Conservation (phyloP, 2,797 vertebrate species). For the Leptatherina wallacei region DNA sequence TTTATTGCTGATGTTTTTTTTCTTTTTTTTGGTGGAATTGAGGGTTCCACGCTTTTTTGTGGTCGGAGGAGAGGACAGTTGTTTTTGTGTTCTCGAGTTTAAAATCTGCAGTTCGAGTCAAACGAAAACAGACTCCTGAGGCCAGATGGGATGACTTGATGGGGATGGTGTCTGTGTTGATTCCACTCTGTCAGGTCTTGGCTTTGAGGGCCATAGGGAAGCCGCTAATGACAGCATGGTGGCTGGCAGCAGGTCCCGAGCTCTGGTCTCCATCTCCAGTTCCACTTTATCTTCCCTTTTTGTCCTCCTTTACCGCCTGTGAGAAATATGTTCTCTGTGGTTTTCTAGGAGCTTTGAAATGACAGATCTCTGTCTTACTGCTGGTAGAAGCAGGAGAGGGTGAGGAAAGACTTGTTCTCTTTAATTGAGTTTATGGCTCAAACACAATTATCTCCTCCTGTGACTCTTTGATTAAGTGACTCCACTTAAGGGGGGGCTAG, state of each 20-base stretch:
- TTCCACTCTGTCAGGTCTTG: slow-evolving; percentile 61
- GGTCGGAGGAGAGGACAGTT: slow-evolving; percentile 60
- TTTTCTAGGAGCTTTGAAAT: slow-evolving; percentile 76
- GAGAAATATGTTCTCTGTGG: slow-evolving; percentile 75
- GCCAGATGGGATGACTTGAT: slow-evolving; percentile 41
- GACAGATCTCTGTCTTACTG: slow-evolving; percentile 67
- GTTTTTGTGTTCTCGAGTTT: slow-evolving; percentile 58
- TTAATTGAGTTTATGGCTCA: slow-evolving; percentile 71
- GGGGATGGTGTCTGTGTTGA: slow-evolving; percentile 46
- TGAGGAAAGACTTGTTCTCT: slow-evolving; percentile 56
- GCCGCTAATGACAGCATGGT: slow-evolving; percentile 73
- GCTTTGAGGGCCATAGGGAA: slow-evolving; percentile 49
- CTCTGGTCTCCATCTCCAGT: slow-evolving; percentile 50
- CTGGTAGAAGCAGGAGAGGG: slow-evolving; percentile 20
- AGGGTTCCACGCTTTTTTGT: slow-evolving; percentile 70
- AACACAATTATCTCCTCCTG: slow-evolving; percentile 58
- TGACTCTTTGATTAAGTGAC: slow-evolving; percentile 59
- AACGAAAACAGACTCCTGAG: slow-evolving; percentile 44
- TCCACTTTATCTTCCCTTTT: slow-evolving; percentile 48
- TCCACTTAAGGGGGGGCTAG: slow-evolving; percentile 34
- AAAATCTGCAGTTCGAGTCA: slow-evolving; percentile 50
- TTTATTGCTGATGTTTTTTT: slow-evolving; percentile 37
- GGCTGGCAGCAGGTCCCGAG: slow-evolving; percentile 64
- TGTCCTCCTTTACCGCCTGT: slow-evolving; percentile 59
- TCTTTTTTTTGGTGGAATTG: slow-evolving; percentile 24